These are phyloP conservation scores for Dasyornis broadbenti DNA, from an alignment of 2,113 vertebrate genomes.

Conservation along the genomic window DNA sequence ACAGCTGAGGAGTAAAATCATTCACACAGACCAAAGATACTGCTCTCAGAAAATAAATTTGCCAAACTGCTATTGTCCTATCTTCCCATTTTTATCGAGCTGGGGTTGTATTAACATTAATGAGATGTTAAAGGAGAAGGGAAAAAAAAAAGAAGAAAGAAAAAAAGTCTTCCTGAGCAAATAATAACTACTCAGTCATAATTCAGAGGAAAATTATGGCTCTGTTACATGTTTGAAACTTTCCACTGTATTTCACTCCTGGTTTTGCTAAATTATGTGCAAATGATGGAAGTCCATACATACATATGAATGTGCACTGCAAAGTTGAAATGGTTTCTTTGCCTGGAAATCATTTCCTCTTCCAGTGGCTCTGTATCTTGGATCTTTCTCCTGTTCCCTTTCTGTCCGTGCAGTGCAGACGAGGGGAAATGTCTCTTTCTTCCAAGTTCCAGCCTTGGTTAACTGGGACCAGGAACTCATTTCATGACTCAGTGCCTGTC, in stretches of 20 bases:
- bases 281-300: constrained; percentile 18
- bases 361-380: neutral
- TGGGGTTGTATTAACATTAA: constrained; percentile 52
- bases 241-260: constrained; percentile 1
- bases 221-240: neutral
- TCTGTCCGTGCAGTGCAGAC: neutral
- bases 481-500: neutral
- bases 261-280: constrained; percentile 30
- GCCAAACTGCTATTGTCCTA: constrained; percentile 3
- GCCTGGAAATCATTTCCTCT: constrained; percentile 55
- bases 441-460: neutral
- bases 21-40: neutral
- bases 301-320: neutral
- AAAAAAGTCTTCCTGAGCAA: constrained; percentile 10
- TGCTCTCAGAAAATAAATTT: constrained; percentile 37
- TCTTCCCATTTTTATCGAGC: constrained; percentile 24
- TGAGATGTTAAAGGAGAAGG: constrained; percentile 24
- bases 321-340: constrained; percentile 59
- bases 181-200: constrained; percentile 48
- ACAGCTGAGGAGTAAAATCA: neutral
- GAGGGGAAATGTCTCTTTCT: neutral
- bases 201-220: constrained; percentile 38
- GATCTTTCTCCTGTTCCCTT: constrained; percentile 1
- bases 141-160: neutral
- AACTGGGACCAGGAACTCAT: neutral